Percentiles rank a stretch among this genome's conserved stretches.
These are phyloP conservation scores for Muraenolepis orangiensis DNA, from an alignment of 2,797 vertebrate genomes.

Conservation along the genomic window DNA sequence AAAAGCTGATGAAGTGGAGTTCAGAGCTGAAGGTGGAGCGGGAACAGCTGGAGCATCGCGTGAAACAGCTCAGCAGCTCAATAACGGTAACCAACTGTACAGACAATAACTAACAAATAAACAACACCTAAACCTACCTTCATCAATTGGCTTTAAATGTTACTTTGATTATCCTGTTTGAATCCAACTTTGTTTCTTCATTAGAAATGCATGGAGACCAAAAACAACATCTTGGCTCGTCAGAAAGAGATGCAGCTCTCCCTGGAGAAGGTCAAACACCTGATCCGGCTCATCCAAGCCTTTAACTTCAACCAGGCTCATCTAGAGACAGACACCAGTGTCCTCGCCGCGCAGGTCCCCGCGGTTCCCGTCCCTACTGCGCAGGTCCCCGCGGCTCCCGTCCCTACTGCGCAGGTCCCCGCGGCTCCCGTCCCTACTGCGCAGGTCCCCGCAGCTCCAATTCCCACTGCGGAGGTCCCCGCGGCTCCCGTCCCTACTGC, in stretches of 20 bases:
- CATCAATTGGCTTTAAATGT: no score
- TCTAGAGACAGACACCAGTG: neutral
- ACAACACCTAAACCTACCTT: no score
- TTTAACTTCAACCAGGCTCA: conserved; percentile 84
- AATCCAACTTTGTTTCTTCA: conserved; percentile 4
- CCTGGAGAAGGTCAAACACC: conserved; percentile 94
- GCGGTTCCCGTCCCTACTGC: neutral
- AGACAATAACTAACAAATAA: neutral
- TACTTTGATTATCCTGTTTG: neutral
- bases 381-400: neutral
- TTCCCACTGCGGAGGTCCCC: neutral
- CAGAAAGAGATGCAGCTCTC: conserved; percentile 98
- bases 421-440: neutral
- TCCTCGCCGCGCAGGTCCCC: neutral
- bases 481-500: neutral
- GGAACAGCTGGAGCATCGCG: conserved; percentile 94
- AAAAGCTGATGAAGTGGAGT: conserved; percentile 97
- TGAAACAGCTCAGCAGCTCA: conserved; percentile 95
- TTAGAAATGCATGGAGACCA: conserved; percentile 99
- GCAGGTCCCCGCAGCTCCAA: neutral
- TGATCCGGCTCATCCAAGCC: conserved; percentile 96
- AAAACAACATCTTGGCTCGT: conserved; percentile 91
- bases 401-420: neutral
- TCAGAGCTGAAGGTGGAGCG: conserved; percentile 94
- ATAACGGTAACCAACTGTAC: conserved; percentile 82